Conservation (phyloP, 2,113 vertebrate genomes). For the Scomber colias region DNA sequence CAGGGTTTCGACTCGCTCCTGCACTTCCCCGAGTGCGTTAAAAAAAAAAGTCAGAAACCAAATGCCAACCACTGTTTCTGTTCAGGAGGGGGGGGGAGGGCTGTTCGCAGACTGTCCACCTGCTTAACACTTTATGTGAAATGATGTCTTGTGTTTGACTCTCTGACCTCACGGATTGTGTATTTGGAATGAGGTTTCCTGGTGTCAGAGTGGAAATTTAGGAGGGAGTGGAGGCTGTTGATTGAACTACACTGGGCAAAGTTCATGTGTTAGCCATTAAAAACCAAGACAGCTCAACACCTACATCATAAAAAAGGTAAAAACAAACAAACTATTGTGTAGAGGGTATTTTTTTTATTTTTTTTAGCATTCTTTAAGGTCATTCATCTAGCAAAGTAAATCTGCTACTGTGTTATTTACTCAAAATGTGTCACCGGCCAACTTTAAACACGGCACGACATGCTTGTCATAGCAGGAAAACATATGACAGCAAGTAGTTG, state of each 20-base stretch:
- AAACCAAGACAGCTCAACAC: neutral
- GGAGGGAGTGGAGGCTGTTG: neutral
- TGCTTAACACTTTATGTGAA: conserved; percentile 10
- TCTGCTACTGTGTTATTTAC: conserved; percentile 8
- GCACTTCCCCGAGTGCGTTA: conserved; percentile 65
- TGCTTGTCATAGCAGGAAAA: neutral
- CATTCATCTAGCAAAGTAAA: conserved; percentile 11
- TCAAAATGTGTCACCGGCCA: conserved; percentile 8
- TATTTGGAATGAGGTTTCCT: neutral
- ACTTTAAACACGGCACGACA: neutral
- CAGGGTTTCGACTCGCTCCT: conserved; percentile 75
- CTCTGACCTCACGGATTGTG: conserved; percentile 16
- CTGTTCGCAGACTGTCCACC: conserved; percentile 27
- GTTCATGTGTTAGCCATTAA: conserved; percentile 62
- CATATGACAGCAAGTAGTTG: conserved; percentile 9
- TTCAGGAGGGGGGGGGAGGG: neutral
- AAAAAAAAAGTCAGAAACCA: conserved; percentile 68
- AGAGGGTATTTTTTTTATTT: no score
- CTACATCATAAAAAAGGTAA: neutral
- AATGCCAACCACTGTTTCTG: conserved; percentile 38
- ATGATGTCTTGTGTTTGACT: neutral
- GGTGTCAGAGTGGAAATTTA: neutral
- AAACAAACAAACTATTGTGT: no score
- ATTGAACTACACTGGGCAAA: neutral
- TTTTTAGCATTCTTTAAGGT: neutral